Percentiles rank a stretch among this genome's conserved stretches.
These are phyloP conservation scores for Champsocephalus esox DNA, from an alignment of 2,797 vertebrate genomes.

Conservation along the genomic window DNA sequence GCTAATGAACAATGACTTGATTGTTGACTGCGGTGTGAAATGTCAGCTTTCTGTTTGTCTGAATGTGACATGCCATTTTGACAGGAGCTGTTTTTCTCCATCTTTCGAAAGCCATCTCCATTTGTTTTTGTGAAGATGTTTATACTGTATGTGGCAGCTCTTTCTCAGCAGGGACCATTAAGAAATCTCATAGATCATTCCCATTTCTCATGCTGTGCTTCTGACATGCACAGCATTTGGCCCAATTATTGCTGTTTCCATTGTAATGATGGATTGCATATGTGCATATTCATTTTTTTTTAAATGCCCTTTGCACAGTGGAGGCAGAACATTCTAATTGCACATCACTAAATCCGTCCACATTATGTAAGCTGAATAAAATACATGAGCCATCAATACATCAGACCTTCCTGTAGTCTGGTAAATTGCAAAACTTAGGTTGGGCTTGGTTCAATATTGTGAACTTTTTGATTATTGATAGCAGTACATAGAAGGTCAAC, in stretches of 20 bases:
- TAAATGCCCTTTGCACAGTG: slow-evolving; percentile 33
- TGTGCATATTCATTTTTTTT: slow-evolving; percentile 50
- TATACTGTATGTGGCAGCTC: slow-evolving; percentile 23
- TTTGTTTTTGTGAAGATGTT: slow-evolving; percentile 45
- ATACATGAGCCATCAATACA: background rate
- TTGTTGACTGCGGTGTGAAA: slow-evolving; percentile 67
- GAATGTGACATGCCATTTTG: slow-evolving; percentile 55
- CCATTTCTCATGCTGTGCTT: slow-evolving; percentile 51
- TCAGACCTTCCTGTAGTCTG: background rate
- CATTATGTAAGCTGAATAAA: slow-evolving; percentile 27
- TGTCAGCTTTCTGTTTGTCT: slow-evolving; percentile 68
- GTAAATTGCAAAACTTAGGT: slow-evolving; percentile 2
- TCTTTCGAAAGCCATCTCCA: slow-evolving; percentile 16
- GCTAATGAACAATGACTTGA: slow-evolving; percentile 67
- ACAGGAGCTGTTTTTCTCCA: slow-evolving; percentile 36
- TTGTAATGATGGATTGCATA: slow-evolving; percentile 58
- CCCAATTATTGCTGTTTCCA: slow-evolving; percentile 58
- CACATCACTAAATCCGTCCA: slow-evolving; percentile 23
- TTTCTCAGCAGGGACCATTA: slow-evolving; percentile 31
- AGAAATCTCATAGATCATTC: slow-evolving; percentile 63
- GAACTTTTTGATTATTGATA: slow-evolving; percentile 52
- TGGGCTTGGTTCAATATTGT: slow-evolving; percentile 32
- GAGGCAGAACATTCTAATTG: slow-evolving; percentile 19
- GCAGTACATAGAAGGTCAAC: slow-evolving; percentile 57
- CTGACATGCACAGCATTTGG: slow-evolving; percentile 47